These are phyloP conservation scores for Arizona elegans DNA, from an alignment of 2,113 vertebrate genomes.

Conservation along the genomic window DNA sequence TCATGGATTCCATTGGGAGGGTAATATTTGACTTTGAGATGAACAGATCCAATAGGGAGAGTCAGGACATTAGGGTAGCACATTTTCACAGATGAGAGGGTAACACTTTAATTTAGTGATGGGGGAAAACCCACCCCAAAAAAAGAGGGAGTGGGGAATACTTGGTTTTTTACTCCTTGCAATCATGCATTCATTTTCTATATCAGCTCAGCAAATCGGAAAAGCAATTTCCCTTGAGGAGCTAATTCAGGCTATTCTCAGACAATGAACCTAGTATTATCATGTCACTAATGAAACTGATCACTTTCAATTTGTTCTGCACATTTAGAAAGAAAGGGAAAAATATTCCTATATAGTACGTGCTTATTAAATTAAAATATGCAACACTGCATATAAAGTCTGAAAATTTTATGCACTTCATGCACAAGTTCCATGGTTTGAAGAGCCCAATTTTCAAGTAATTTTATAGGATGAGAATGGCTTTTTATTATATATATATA, in stretches of 20 bases:
- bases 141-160: background rate
- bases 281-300: conserved; percentile 25
- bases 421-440: background rate
- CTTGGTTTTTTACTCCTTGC: conserved; percentile 13
- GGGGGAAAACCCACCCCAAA: background rate
- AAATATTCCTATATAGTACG: background rate
- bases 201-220: conserved; percentile 11
- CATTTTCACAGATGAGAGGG: background rate
- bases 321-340: background rate
- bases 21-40: background rate
- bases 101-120: background rate
- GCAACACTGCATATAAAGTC: background rate
- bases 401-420: background rate
- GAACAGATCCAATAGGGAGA: background rate
- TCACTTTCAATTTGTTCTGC: conserved; percentile 40
- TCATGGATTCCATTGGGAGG: background rate
- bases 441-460: background rate
- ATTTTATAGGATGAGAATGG: background rate
- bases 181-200: background rate
- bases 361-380: background rate
- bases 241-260: conserved; percentile 36
- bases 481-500: no score
- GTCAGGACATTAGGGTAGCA: background rate
- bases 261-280: conserved; percentile 20
- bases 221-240: conserved; percentile 32